Evolutionary conservation across 2,888 invertebrate species (phyloP), one percentile per base, ranked within the genome.

Genomic region (Erebia epiphron): DNA sequence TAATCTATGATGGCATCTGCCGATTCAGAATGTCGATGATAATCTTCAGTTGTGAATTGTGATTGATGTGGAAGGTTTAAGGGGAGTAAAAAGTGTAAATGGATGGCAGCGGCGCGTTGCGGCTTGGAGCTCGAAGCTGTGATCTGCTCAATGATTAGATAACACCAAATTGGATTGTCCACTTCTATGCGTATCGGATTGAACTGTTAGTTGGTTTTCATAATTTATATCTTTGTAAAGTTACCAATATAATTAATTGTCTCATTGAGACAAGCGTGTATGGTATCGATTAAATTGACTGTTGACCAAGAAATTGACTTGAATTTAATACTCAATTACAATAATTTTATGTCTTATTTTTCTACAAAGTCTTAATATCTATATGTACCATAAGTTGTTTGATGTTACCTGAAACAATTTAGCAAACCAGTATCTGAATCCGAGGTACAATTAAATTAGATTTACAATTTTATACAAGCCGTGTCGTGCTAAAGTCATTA

Each of bases 121-220:
- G 67, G 71, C 69, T 64, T 69, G 65, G 61, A 61, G 72, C n/a
- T n/a, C n/a, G n/a, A n/a, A n/a, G n/a, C 73, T 69, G 64, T 57
- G 76, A 71, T 73, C 58, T 68, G 68, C 60, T 66, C 68, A 56
- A 58, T 74, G 76, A 78, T 78, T 76, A 76, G 75, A 76, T 77
- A 76, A 76, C 73, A 76, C 75, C 77, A 75, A n/a, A 76, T 77
- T 78, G 67, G 66, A 76, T 71, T 75, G 73, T 70, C 68, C 54
- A 70, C 69, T 41, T 70, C 66, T 46, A 70, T 69, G 70, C 56
- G 57, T 67, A 73, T 70, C 69, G n/a, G 18, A 63, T 70, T 67
- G 66, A 52, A 68, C 68, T 64, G 68, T 54, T 70, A 62, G 11
- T 21, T 56, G 46, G 21, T 56, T 13, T 46, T 13, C 16, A n/a